A percentile compares a stretch with the other conserved stretches of the same genome.
Conservation (phyloP, 2,888 invertebrate genomes). For the Auanema freiburgensis region DNA sequence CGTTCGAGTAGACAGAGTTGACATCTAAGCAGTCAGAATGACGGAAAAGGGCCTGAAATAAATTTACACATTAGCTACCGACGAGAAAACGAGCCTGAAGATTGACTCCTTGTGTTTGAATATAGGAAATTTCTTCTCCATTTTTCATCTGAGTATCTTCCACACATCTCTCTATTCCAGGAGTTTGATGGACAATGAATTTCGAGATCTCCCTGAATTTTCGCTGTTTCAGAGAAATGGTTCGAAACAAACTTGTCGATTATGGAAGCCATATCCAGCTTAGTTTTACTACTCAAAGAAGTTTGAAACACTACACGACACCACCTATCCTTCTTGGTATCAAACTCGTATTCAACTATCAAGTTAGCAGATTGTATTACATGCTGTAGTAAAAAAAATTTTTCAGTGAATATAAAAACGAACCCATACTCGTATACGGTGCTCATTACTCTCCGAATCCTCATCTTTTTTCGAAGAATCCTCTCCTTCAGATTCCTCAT, state of each 20-base stretch:
- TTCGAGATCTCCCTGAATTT: conserved; percentile 71
- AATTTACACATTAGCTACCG: background rate
- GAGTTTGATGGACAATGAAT: conserved; percentile 73
- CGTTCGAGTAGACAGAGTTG: conserved; percentile 78
- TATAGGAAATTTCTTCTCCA: conserved; percentile 66
- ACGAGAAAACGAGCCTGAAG: conserved; percentile 69
- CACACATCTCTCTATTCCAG: conserved; percentile 82
- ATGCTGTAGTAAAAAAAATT: conserved; percentile 41
- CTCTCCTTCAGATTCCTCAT: conserved; percentile 69
- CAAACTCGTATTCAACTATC: conserved; percentile 76
- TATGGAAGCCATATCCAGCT: conserved; percentile 78
- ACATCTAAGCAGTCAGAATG: conserved; percentile 77
- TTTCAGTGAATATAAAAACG: conserved; percentile 30
- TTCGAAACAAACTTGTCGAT: conserved; percentile 67
- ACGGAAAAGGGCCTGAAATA: conserved; percentile 80
- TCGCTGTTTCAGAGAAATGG: background rate
- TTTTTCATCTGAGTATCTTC: conserved; percentile 71
- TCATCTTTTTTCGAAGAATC: background rate
- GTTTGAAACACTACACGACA: conserved; percentile 78
- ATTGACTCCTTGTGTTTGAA: conserved; percentile 95
- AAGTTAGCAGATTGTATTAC: conserved; percentile 66
- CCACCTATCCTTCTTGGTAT: conserved; percentile 79
- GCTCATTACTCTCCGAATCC: conserved; percentile 1
- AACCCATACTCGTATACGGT: conserved; percentile 10
- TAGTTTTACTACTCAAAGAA: conserved; percentile 68